Base-by-base conservation (phyloP, 2,888 invertebrate genomes). In the Apodemia mormo region DNA sequence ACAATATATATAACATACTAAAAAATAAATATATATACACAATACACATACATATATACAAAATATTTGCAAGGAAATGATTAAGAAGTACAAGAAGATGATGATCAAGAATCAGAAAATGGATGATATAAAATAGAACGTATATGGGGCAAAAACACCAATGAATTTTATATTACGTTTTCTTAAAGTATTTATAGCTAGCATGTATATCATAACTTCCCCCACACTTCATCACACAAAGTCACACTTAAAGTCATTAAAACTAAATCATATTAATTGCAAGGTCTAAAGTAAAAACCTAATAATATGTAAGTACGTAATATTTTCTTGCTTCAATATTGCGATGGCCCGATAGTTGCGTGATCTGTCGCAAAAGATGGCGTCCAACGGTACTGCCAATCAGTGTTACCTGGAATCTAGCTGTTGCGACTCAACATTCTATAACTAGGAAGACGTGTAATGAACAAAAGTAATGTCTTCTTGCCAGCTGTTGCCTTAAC, bases 391-490 rank as follows among this genome's bases (percentile, higher is more conserved):
- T 83, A 89, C 82, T 74, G 76, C 77, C 83, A 85, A 86, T 87
- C 83, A 84, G 77, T 83, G 82, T 83, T 89, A 85, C 88, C 77
- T 73, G 82, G 89, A 88, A 88, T 83, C 80, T 82, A 83, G 81
- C 83, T 78, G 79, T 81, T 78, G 77, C 76, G 77, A 83, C 83
- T 81, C 83, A 75, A 81, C 83, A 81, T 81, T 80, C 79, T 76
- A 75, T 80, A 78, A 79, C 58, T 79, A 78, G 79, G 74, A 66
- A 76, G 72, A 77, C 76, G 75, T 79, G 78, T 78, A 76, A 78
- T 77, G 78, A 79, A 76, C 58, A 30, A 58, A 58, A 58, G 30
- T 58, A 58, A 58, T 58, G 30, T 58, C 33, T 58, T 33, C 58
- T 30, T 22, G 58, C 58, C 58, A 58, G 30, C 58, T 58, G 58